phyloP scores from a whole-genome alignment of 2,113 vertebrate species.

The Suricata suricatta region DNA sequence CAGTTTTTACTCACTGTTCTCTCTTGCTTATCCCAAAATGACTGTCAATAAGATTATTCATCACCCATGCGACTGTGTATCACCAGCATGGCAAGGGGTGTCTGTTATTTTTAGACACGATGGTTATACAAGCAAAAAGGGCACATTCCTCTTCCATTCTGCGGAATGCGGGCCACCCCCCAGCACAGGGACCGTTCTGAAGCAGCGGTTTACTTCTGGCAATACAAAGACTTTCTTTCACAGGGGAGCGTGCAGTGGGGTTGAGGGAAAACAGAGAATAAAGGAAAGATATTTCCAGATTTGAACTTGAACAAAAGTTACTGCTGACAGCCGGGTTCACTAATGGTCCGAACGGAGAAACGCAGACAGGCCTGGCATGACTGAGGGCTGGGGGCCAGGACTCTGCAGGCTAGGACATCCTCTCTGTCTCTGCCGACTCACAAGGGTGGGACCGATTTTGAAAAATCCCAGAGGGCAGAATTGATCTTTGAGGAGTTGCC shows the following conservation, averaged over 20 bases:
- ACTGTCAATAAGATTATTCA: not conserved
- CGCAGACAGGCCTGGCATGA: not conserved
- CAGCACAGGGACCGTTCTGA: accelerated
- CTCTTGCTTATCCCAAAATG: not conserved
- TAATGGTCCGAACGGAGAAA: not conserved
- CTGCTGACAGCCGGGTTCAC: not conserved
- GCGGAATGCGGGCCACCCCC: not conserved
- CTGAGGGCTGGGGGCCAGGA: accelerated
- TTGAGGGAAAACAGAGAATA: not conserved
- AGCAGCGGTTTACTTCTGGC: not conserved
- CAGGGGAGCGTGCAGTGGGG: not conserved
- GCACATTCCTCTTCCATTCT: not conserved
- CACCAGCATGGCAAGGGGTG: not conserved
- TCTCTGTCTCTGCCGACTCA: not conserved
- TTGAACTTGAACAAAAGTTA: not conserved
- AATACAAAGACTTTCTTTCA: not conserved
- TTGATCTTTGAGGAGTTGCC: not conserved
- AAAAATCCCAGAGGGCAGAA: not conserved
- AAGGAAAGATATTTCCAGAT: not conserved
- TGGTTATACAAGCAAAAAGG: not conserved
- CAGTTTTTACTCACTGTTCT: not conserved
- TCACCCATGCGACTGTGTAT: not conserved
- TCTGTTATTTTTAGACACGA: not conserved
- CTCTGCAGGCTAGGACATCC: accelerated
- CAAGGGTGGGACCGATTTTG: not conserved